phyloP scores from a whole-genome alignment of 1,140 invertebrate species.

The Oscheius sp. region DNA sequence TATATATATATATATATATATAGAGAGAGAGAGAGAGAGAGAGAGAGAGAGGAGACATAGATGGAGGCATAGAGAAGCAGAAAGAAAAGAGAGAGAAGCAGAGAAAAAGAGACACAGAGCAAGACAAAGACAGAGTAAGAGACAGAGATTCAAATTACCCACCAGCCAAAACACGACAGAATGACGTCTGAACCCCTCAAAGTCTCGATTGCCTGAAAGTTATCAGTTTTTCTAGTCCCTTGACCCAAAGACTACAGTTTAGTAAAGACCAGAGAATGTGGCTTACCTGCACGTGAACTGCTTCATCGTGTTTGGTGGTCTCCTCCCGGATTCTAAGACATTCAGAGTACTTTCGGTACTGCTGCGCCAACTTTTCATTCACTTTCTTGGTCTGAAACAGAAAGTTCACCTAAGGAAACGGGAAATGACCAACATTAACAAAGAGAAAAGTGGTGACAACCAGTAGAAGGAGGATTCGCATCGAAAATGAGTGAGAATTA shows the following conservation, averaged over 20 bases:
- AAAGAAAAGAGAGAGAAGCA: no score
- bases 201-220: conserved; percentile 16
- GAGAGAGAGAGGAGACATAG: no score
- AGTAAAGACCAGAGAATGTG: not conserved
- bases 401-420: not conserved
- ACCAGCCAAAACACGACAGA: conserved; percentile 25
- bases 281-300: not conserved
- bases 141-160: not conserved
- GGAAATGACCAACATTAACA: not conserved
- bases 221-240: no score
- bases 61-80: no score
- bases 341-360: not conserved
- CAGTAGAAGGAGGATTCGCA: not conserved
- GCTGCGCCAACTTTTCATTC: not conserved
- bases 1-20: no score
- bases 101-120: no score
- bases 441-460: not conserved
- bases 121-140: not conserved
- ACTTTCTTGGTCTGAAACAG: not conserved
- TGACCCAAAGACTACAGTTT: not conserved
- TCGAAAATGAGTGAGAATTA: no score
- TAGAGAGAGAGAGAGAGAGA: no score
- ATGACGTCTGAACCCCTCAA: conserved; percentile 24
- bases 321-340: not conserved
- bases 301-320: not conserved